Evolutionary conservation across 2,888 invertebrate species (phyloP), one percentile per base, ranked within the genome.

Genomic region (Noctua fimbriata): DNA sequence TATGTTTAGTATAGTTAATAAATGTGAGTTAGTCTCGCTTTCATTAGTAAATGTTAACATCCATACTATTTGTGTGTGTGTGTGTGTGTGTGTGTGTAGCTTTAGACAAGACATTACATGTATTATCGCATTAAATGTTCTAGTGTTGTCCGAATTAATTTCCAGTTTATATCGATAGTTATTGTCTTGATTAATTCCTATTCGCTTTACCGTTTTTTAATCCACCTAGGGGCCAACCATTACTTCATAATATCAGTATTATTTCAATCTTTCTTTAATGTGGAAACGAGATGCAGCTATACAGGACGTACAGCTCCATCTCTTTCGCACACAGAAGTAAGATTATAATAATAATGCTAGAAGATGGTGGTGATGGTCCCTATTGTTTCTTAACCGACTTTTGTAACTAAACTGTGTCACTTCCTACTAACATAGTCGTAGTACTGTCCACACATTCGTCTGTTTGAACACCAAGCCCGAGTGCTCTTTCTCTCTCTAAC

Each of bases 401-500:
- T 66, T 78, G 74, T 87, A 81, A 85, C 76, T 88, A 77, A 73
- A 69, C 47, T 87, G 58, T 88, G 63, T 69, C 76, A 88, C 81
- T 49, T 85, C 88, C 85, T 89, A 89, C 87, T 88, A 89, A 88
- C 83, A 77, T 84, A 83, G 74, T 58, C 18, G 69, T 86, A 85
- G 82, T 76, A 63, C 87, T 84, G 32, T 84, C 77, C 67, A 78
- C 75, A 82, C 86, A 81, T 82, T 73, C 52, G 79, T 82, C 79
- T 88, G 85, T 91, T 81, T 87, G 81, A 87, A 87, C 92, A 93
- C 92, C 85, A 82, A 86, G 82, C 89, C 88, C 52, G 90, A 91
- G 92, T 93, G 94, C 93, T 95, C 95, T 95, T 94, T 95, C 91
- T 94, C 95, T 95, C 94, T 94, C 92, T 95, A 94, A 95, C 94